Evolutionary conservation across 1,140 invertebrate genomes (phyloP), one percentile per base, ranked within the genome.

Genomic region (Eupeodes corollae): DNA sequence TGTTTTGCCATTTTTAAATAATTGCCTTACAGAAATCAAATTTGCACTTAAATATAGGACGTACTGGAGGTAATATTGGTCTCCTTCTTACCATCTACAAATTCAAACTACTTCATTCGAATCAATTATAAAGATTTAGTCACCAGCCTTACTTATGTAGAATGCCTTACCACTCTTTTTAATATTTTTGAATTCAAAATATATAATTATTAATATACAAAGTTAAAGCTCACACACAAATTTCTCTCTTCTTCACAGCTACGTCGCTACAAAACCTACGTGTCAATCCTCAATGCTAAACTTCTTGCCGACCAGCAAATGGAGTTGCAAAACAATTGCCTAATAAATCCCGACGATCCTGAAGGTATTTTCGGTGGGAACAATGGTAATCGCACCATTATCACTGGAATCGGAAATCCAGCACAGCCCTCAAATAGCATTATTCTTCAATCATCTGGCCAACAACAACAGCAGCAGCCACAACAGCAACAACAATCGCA

Each of bases 221-320:
- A 26, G 3, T 26, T 26, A 26, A 26, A 26, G n/a, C n/a, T n/a
- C n/a, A n/a, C n/a, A n/a, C n/a, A n/a, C n/a, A n/a, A n/a, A n/a
- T n/a, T n/a, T n/a, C n/a, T n/a, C 33, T 33, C 13, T 50, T 34
- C 19, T n/a, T 30, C 30, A 1, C 72, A 93, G 89, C 67, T 91
- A 55, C 88, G 89, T 67, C 75, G 89, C 56, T 93, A 92, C 69
- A 83, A 85, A 59, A 88, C 86, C 1, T 94, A 94, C 68, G 79
- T 81, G 5, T 83, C 83, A 62, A 76, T 91, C 50, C 73, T 93
- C 53, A 80, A 84, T 47, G 82, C 84, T 47, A 80, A 84, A 53
- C 72, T 88, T 54, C 78, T 80, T 43, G 84, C 86, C 44, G 83
- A 84, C n/a, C 85, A 88, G 57, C 79, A 85, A 49, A 83, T 84